phyloP scores from a whole-genome alignment of 2,113 vertebrate species.

The Trinectes maculatus region DNA sequence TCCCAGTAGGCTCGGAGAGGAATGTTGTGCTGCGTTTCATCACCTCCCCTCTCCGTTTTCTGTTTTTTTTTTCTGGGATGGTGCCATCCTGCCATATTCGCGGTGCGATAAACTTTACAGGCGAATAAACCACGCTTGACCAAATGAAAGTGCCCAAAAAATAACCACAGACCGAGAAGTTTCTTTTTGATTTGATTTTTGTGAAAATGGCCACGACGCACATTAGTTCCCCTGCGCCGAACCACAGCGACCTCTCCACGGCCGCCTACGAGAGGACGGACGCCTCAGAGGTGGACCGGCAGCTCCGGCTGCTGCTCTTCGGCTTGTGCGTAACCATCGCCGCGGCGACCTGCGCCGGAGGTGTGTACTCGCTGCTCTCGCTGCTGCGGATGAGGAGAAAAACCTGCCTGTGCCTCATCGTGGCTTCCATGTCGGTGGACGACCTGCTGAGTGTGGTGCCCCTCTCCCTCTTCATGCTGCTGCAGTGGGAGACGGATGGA shows the following conservation, averaged over 20 bases:
- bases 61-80: not conserved
- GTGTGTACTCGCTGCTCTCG: constrained; percentile 87
- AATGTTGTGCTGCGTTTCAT: not conserved
- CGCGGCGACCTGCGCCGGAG: constrained; percentile 83
- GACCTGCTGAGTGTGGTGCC: constrained; percentile 90
- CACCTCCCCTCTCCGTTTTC: too few relatives aligned
- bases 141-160: constrained; percentile 46
- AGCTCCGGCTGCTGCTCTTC: constrained; percentile 84
- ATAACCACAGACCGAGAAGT: constrained; percentile 44
- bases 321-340: constrained; percentile 85
- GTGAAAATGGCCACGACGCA: constrained; percentile 75
- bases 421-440: constrained; percentile 91
- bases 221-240: constrained; percentile 71
- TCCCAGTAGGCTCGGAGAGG: constrained; percentile 5
- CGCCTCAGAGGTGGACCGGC: constrained; percentile 68
- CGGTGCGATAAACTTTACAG: constrained; percentile 50
- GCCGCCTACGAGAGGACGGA: constrained; percentile 74
- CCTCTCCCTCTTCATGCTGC: constrained; percentile 86
- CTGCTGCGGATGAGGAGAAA: constrained; percentile 85
- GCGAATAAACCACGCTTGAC: constrained; percentile 1
- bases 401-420: constrained; percentile 86
- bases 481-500: constrained; percentile 83
- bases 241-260: constrained; percentile 80
- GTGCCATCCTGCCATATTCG: constrained; percentile 9
- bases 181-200: too few relatives aligned